Evolutionary conservation across 2,888 invertebrate genomes (phyloP), one percentile per base, ranked within the genome.

Genomic region (Buathra laborator): DNA sequence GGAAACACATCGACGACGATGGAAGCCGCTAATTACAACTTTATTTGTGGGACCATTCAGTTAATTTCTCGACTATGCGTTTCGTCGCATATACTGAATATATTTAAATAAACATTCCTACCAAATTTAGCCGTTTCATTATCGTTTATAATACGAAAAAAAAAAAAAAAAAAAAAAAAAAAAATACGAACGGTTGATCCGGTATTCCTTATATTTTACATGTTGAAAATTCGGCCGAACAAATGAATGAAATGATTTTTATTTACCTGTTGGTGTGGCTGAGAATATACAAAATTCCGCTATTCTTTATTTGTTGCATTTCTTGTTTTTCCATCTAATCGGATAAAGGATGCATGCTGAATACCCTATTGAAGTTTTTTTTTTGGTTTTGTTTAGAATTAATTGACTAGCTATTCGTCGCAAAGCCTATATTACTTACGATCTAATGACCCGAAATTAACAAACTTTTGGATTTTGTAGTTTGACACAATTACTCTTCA

Each of bases 11-110:
- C 19, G 32, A 64, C 43, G 59, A 77, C 9, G 68, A 77, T 44
- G 81, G 66, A 6, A 78, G 10, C 24, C 37, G 70, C 14, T 59
- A 66, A 24, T 46, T 79, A 37, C 10, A 64, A 66, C 19, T 72
- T 85, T 66, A 68, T 83, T 85, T 83, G 24, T 64, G 85, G 72
- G 76, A 78, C 82, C 76, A 83, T 80, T 80, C 19, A 48, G 80
- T 77, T 80, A 9, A n/a, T 48, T 77, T 44, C 6, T 72, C 56
- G 29, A 70, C 68, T 66, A 19, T 48, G 62, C 48, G 37, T 68
- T 68, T 37, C 32, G 67, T 66, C 62, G 16, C 46, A 19, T 19
- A 46, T 16, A 7, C 19, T 48, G 53, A 29, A 62, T n/a, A 14
- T 12, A 24, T 59, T 82, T 37, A n/a, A 19, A 59, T 6, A 46